These are phyloP conservation scores for Drosophila vallismaia DNA, from an alignment of 2,888 invertebrate genomes.

Conservation along the genomic window DNA sequence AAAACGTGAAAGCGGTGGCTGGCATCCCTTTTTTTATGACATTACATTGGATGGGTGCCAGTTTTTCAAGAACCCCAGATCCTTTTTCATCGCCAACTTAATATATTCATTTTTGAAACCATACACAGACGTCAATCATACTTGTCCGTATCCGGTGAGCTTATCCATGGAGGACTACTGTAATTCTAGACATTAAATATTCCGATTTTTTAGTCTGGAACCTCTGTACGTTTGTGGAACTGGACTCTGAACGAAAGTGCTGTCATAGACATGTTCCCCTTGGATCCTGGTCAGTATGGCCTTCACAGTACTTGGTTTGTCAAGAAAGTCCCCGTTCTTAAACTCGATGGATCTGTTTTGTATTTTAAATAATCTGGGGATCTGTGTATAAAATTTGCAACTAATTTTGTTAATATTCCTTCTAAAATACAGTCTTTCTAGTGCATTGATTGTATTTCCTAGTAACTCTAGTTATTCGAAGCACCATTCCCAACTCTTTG, in stretches of 20 bases:
- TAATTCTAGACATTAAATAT: background rate
- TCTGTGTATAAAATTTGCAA: too few species aligned
- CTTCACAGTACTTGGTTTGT: background rate
- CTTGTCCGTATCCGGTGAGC: background rate
- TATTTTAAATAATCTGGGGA: background rate
- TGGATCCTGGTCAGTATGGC: background rate
- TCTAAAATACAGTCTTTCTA: too few species aligned
- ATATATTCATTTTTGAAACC: background rate
- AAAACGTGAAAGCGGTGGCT: background rate
- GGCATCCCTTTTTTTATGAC: slow-evolving; percentile 1
- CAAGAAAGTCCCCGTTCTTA: background rate
- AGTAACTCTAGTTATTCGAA: too few species aligned
- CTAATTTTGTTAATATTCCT: too few species aligned
- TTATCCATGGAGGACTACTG: background rate
- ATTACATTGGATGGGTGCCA: background rate
- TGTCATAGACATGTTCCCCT: background rate
- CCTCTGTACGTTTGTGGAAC: background rate
- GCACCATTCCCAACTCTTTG: slow-evolving; percentile 6
- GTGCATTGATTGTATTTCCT: too few species aligned
- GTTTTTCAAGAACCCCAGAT: background rate
- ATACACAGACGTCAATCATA: background rate
- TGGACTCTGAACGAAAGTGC: slow-evolving; percentile 2
- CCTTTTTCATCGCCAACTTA: background rate
- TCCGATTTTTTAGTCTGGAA: background rate
- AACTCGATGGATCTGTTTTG: background rate